Base-by-base conservation (phyloP, 2,113 vertebrate species). In the Ammodytes dubius region DNA sequence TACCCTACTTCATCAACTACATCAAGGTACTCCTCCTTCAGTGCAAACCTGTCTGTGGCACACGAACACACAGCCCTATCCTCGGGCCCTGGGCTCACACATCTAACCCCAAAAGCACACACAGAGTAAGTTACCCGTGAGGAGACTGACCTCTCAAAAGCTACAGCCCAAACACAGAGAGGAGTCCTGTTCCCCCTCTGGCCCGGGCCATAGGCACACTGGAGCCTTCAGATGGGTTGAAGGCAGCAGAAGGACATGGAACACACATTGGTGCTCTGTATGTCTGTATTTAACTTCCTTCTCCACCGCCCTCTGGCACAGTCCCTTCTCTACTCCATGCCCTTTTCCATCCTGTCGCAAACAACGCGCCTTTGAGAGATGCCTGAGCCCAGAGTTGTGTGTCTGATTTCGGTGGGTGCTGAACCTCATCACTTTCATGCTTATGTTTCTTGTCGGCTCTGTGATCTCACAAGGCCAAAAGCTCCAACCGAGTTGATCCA, bases 221-320 rank as follows among this genome's bases (percentile, higher is more conserved):
- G 84, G 64, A 83, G 75, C 84, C 81, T 91, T 93, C 70, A 88
- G 75, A 66, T 27, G 35, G 45, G 53, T 45, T 58, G 67, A 81
- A 80, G 77, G 83, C 56, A 71, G 83, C 56, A 71, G 64, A 59
- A 53, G 46, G 64, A 67, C 10, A 6, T 70, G 54, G 60, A 77
- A 57, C 63, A 72, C 66, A 94, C 90, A 92, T 87, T 85, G 87
- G 60, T 68, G 82, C 88, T 90, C 86, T 91, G 80, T 94, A 52
- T 79, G 84, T 77, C 61, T 84, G 70, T 88, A 53, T 88, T 91
- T 72, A 52, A 82, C 85, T 87, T 82, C 68, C 80, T 79, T 82
- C 66, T 76, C 74, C 73, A 61, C 61, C 77, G 82, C 49, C n/a
- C 46, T 81, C 64, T 79, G 56, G 64, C 77, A 57, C 64, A 0